Base-by-base conservation (phyloP, 92 coral and sea anemone species). In the Meandrina meandrites region DNA sequence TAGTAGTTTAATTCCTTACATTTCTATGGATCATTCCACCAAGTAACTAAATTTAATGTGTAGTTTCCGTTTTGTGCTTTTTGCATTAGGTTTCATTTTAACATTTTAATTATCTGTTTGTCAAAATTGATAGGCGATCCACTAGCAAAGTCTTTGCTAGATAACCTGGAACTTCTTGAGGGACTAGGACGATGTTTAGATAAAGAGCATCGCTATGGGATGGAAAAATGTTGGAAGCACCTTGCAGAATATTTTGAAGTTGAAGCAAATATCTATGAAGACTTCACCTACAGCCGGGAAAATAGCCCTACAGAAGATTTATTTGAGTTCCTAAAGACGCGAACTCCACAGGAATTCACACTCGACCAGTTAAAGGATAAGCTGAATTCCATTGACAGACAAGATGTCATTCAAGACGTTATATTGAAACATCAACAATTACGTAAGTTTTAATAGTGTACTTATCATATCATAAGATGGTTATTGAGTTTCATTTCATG, bases 221-320 rank as follows among this genome's bases (percentile, higher is more conserved):
- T 21, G 14, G 11, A 40, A 74, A 67, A 67, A 64, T 81, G 85
- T 69, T 81, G 85, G 85, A 81, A 81, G 60, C 85, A 81, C 35
- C 19, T 81, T 5, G 64, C 66, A 0, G 85, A 81, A n/a, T 0
- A 14, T 67, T 81, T 81, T 67, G 64, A 1, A 6, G 51, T 81
- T 0, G 77, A 81, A 17, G 76, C 31, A 30, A 13, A 67, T 8
- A 67, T n/a, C 35, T 67, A 67, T 14, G 35, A 67, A 3, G 35
- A n/a, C 35, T 67, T 67, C 17, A 67, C 72, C 8, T 27, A 34
- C 72, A 67, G 72, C n/a, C 35, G 8, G 35, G 72, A 67, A 3
- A n/a, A 1, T n/a, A 67, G 72, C n/a, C 72, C 72, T 6, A 67
- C 72, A 6, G 72, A 67, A 30, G 35, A 67, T 67, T 67, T 67